phyloP scores from a whole-genome alignment of 2,797 vertebrate species.

The Centropyge bicolor region DNA sequence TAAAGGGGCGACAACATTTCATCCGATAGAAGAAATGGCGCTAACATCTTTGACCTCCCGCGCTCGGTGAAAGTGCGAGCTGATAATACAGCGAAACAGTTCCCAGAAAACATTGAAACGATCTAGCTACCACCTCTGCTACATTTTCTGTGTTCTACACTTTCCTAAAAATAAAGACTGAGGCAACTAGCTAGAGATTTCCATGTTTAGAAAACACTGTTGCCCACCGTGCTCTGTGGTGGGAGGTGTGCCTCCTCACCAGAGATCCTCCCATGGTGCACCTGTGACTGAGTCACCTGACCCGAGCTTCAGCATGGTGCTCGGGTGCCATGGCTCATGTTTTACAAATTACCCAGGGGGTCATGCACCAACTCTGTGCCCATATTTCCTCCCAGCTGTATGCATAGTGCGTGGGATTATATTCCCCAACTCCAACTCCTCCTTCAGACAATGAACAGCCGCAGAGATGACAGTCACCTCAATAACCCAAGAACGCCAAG shows the following conservation, averaged over 20 bases:
- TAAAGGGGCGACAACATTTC: slow-evolving; percentile 20
- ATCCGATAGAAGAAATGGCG: slow-evolving; percentile 12
- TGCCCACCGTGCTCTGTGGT: slow-evolving; percentile 28
- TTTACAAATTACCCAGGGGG: slow-evolving; percentile 87
- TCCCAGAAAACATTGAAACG: neutral
- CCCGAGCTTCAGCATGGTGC: slow-evolving; percentile 82
- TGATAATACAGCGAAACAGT: slow-evolving; percentile 4
- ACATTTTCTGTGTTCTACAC: slow-evolving; percentile 14
- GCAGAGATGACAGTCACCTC: slow-evolving; percentile 64
- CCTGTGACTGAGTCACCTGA: slow-evolving; percentile 77
- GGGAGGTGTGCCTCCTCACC: slow-evolving; percentile 46
- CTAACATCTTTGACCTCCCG: neutral
- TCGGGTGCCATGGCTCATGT: slow-evolving; percentile 85
- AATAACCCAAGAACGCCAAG: slow-evolving; percentile 56
- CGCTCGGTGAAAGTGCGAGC: slow-evolving; percentile 10
- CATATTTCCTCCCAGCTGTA: slow-evolving; percentile 77
- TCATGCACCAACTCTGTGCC: slow-evolving; percentile 81
- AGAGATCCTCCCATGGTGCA: slow-evolving; percentile 63
- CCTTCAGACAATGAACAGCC: slow-evolving; percentile 62
- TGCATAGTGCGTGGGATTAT: slow-evolving; percentile 84
- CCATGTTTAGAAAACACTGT: slow-evolving; percentile 45
- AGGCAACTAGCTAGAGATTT: slow-evolving; percentile 42
- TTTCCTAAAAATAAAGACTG: slow-evolving; percentile 47
- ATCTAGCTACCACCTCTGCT: slow-evolving; percentile 11
- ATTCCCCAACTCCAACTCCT: slow-evolving; percentile 58